Percentiles rank a stretch among this genome's conserved stretches.
Conservation (phyloP, 2,113 vertebrate genomes). For the Craseonycteris thonglongyai region DNA sequence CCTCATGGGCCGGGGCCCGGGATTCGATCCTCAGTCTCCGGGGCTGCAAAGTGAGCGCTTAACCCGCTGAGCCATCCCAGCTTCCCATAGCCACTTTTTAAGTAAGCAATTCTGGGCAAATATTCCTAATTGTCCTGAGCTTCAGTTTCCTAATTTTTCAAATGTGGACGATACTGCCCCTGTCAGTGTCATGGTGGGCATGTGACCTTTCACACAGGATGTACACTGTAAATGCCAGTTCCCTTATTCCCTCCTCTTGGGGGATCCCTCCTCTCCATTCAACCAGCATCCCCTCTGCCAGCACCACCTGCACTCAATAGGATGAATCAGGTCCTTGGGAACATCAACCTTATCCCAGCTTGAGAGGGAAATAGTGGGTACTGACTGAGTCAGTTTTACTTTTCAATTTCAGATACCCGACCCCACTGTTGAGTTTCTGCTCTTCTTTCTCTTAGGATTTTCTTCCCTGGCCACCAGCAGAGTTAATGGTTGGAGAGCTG, state of each 20-base stretch:
- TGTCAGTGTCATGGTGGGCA: rapidly evolving
- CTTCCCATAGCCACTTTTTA: no score
- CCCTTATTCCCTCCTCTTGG: neutral
- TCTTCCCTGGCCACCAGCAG: neutral
- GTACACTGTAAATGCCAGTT: neutral
- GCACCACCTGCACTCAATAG: neutral
- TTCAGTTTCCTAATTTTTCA: no score
- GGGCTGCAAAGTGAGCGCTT: no score
- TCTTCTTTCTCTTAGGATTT: neutral
- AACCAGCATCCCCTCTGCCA: neutral
- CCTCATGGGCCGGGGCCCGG: no score
- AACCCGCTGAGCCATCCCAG: no score
- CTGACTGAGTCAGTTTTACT: neutral
- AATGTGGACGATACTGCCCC: rapidly evolving
- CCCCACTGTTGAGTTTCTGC: neutral
- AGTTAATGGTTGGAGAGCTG: neutral
- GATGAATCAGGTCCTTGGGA: neutral
- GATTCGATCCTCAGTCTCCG: no score
- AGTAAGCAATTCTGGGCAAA: neutral
- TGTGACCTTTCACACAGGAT: neutral
- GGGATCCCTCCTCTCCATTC: no score
- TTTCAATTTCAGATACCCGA: neutral
- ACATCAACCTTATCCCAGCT: neutral
- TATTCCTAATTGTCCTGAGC: neutral
- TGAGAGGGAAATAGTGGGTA: neutral